Base-by-base conservation (phyloP, 2,797 vertebrate species). In the Orestias chungarensis region DNA sequence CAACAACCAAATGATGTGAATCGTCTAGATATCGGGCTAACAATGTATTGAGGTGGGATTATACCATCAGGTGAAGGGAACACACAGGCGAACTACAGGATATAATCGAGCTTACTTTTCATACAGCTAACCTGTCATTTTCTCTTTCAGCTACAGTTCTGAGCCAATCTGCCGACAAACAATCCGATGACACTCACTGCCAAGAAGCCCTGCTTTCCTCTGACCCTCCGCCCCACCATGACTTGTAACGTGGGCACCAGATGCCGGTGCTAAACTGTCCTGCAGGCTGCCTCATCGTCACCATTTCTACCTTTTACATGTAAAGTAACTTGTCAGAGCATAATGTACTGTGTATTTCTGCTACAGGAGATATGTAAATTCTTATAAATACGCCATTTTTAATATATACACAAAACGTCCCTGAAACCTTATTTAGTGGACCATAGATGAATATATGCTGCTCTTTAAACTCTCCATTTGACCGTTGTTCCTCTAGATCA, bases 291-390 rank as follows among this genome's bases (percentile, higher is more conserved):
- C 81, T 83, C 52, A 47, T 80, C 78, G 78, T 90, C 94, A 89
- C 88, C 88, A 87, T 96, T 95, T 94, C 92, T 95, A 95, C 93
- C 94, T 95, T 96, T 96, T 95, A 96, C 92, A 87, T 97, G 96
- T 97, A 96, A 95, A 95, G 95, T 96, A 87, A 96, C 89, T 95
- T 95, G 91, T 96, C 92, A 54, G 94, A 84, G 94, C 92, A 95
- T 96, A 96, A 89, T 93, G 94, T 95, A 95, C 92, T 94, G 96
- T 97, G 96, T 95, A 96, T 96, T 97, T 96, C 94, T 97, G 96
- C 96, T 96, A 92, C 92, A 87, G 86, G 83, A 94, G 94, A 95
- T 93, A 92, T 97, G 97, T 99, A 99, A 96, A 99, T 96, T 90
- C 94, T 95, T 97, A 98, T 99, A 99, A 97, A 99, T 97, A 97